Evolutionary conservation across 2,113 vertebrate species (phyloP), one percentile per base, ranked within the genome.

Genomic region (Charina bottae): DNA sequence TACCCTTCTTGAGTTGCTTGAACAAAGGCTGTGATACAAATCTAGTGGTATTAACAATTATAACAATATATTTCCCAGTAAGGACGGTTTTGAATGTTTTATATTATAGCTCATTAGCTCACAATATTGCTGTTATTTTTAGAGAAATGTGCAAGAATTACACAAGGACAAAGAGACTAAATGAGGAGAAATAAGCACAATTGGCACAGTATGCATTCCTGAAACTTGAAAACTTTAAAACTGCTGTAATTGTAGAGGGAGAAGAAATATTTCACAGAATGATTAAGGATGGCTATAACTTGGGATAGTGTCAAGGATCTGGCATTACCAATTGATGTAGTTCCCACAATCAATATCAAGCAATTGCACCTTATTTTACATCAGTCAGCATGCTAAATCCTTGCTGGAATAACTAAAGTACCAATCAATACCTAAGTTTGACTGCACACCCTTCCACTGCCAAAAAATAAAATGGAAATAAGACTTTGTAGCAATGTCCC

Each of bases 361-460:
- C 15, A 95, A 92, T 91, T 94, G 28, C 54, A 91, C 91, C 94
- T 96, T 86, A 93, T 96, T 96, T 96, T 95, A 90, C 85, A 92
- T 93, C 92, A 95, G 93, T 91, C 64, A 95, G 78, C 59, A 91
- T 93, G 60, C 26, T 92, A 94, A 95, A 93, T 85, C 84, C 78
- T 94, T 94, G 89, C 94, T 91, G 85, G 91, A 91, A 96, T 95
- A 95, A 95, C 90, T 95, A 94, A 94, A 89, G 53, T 68, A 89
- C n/a, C 92, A 93, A 96, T 96, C 94, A 93, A 94, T 96, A 95
- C 28, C 83, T 91, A 8, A 92, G n/a, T 92, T 55, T 95, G 87
- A 94, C 92, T 94, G 93, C 68, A 92, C 62, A 90, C 3, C 85
- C 7, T 92, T 93, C 92, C 91, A 26, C 92, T 87, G n/a, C 72